Percentiles rank a stretch among this genome's conserved stretches.
Evolutionary conservation across 2,888 invertebrate species (phyloP).

Genomic region (Synergus japonicus): DNA sequence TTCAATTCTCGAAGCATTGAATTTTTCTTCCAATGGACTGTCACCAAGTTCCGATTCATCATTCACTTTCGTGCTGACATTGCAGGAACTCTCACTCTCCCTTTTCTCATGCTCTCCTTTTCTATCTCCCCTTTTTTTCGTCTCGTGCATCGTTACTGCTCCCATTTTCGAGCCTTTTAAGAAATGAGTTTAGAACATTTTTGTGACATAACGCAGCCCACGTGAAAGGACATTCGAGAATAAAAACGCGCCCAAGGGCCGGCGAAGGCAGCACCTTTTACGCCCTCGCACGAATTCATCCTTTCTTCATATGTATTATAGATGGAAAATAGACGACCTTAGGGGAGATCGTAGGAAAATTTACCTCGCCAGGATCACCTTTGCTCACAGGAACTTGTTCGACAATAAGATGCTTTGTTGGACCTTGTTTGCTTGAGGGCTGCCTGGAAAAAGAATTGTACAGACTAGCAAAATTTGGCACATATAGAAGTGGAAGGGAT

Average conservation of each 20-base stretch:
- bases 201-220: conserved; percentile 68
- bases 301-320: conserved; percentile 55
- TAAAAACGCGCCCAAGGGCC: conserved; percentile 55
- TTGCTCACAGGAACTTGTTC: conserved; percentile 50
- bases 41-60: conserved; percentile 43
- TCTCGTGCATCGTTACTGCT: conserved; percentile 51
- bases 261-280: conserved; percentile 65
- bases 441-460: conserved; percentile 56
- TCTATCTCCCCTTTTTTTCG: conserved; percentile 35
- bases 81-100: conserved; percentile 17
- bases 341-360: conserved; percentile 48
- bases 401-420: conserved; percentile 67
- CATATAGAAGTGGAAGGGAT: conserved; percentile 58
- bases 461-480: conserved; percentile 42
- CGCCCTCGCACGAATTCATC: conserved; percentile 65
- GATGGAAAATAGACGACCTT: conserved; percentile 47
- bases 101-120: conserved; percentile 4
- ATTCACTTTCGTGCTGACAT: conserved; percentile 45
- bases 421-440: conserved; percentile 68
- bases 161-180: conserved; percentile 52
- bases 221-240: conserved; percentile 50
- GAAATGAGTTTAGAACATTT: conserved; percentile 50
- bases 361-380: conserved; percentile 51
- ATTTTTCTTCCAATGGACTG: conserved; percentile 21
- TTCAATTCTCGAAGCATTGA: conserved; percentile 26